Evolutionary conservation across 2,797 vertebrate species (phyloP), one percentile per base, ranked within the genome.

Genomic region (Calcarius lapponicus): DNA sequence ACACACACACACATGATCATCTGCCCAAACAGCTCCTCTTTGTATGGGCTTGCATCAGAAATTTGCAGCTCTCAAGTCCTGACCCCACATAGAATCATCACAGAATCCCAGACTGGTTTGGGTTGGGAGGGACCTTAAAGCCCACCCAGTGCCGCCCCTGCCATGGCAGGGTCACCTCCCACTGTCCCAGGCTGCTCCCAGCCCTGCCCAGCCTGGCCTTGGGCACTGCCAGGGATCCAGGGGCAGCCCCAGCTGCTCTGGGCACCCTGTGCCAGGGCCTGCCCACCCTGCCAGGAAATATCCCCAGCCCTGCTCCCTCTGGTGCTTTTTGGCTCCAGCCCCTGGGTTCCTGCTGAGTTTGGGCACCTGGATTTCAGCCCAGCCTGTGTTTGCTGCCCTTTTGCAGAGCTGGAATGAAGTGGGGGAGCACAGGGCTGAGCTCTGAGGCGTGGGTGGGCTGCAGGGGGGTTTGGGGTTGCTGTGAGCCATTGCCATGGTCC

Each of bases 131-230:
- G 17, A 54, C 24, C 14, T 17, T 36, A 54, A 67, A 74, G 2
- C 2, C 1, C 31, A 47, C 4, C 17, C 13, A 1, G 0, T n/a
- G 0, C 10, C 69, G 31, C 7, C 17, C 25, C 20, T 31, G 47
- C 61, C 69, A 22, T 16, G 61, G 56, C 76, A 74, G n/a, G n/a
- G n/a, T n/a, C n/a, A n/a, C n/a, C n/a, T n/a, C n/a, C n/a, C n/a
- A n/a, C n/a, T n/a, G n/a, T n/a, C n/a, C n/a, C n/a, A n/a, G n/a
- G n/a, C n/a, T n/a, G n/a, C n/a, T n/a, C n/a, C n/a, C n/a, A n/a
- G n/a, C n/a, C n/a, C n/a, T n/a, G n/a, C n/a, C n/a, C n/a, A n/a
- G n/a, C n/a, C n/a, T n/a, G n/a, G n/a, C n/a, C n/a, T n/a, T n/a
- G n/a, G n/a, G n/a, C n/a, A n/a, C n/a, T n/a, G n/a, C n/a, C n/a